phyloP scores from a whole-genome alignment of 2,113 vertebrate genomes.

The Malurus melanocephalus region DNA sequence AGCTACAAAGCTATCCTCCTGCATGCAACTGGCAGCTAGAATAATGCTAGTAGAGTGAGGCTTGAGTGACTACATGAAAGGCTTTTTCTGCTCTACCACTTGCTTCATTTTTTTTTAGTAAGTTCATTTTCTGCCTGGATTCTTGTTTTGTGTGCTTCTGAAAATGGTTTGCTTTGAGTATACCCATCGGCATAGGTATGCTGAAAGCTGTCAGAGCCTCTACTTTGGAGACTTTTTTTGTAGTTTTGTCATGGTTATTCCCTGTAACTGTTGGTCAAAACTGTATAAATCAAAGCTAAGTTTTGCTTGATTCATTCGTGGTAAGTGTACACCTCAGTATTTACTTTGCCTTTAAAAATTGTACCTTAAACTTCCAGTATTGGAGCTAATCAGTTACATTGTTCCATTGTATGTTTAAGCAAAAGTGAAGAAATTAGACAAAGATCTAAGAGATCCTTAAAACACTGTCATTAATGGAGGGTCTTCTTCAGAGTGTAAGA shows the following conservation, averaged over 20 bases:
- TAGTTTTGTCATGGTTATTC: background rate
- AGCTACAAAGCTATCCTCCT: background rate
- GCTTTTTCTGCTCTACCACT: background rate
- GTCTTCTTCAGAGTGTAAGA: background rate
- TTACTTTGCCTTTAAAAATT: background rate
- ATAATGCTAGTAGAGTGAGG: background rate
- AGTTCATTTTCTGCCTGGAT: background rate
- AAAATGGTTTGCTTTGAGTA: background rate
- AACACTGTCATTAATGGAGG: background rate
- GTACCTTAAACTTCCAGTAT: background rate
- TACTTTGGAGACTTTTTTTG: background rate
- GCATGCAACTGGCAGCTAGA: background rate
- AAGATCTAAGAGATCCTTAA: background rate
- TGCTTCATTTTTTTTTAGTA: background rate
- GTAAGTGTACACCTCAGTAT: background rate
- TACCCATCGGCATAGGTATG: background rate
- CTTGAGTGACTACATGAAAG: background rate
- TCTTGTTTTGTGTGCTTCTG: background rate
- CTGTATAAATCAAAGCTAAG: too few species aligned
- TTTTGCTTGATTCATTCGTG: background rate
- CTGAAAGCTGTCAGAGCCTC: background rate
- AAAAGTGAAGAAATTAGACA: background rate
- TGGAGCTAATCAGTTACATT: background rate
- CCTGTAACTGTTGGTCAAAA: background rate
- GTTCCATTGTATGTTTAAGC: background rate